phyloP scores from a whole-genome alignment of 1,140 invertebrate genomes.

The Aphelinus certus region DNA sequence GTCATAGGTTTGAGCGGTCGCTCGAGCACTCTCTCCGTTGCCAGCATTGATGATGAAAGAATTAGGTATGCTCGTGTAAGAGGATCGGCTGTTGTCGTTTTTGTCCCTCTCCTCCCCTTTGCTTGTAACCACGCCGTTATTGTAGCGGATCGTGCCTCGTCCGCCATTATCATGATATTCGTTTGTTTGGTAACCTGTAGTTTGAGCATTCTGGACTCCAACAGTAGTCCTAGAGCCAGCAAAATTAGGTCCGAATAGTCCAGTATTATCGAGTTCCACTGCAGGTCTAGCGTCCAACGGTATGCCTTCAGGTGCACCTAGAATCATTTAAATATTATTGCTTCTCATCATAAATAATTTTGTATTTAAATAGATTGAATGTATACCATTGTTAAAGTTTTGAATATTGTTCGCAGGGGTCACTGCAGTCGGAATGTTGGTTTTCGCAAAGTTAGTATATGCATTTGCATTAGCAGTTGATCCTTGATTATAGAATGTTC shows the following conservation, averaged over 20 bases:
- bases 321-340: conserved; percentile 1
- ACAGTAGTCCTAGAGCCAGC: neutral
- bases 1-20: conserved; percentile 14
- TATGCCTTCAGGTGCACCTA: neutral
- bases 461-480: conserved; percentile 7
- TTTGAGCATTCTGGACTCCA: neutral
- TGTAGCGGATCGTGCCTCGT: conserved; percentile 51
- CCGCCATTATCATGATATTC: conserved; percentile 55
- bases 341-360: neutral
- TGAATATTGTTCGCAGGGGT: neutral
- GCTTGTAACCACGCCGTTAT: conserved; percentile 49
- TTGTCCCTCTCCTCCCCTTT: conserved; percentile 44
- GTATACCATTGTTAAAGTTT: conserved; percentile 5
- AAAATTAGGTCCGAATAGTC: conserved; percentile 23
- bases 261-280: conserved; percentile 29
- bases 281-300: conserved; percentile 3
- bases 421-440: neutral
- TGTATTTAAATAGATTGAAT: neutral
- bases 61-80: conserved; percentile 41
- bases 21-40: conserved; percentile 17
- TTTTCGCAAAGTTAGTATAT: neutral
- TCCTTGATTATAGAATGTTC: conserved; percentile 7
- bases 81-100: conserved; percentile 31
- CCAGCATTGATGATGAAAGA: conserved; percentile 36
- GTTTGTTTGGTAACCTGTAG: conserved; percentile 49